Percentiles rank a stretch among this genome's conserved stretches.
Evolutionary conservation across 1,140 invertebrate genomes (phyloP).

Genomic region (Vanessa atalanta): DNA sequence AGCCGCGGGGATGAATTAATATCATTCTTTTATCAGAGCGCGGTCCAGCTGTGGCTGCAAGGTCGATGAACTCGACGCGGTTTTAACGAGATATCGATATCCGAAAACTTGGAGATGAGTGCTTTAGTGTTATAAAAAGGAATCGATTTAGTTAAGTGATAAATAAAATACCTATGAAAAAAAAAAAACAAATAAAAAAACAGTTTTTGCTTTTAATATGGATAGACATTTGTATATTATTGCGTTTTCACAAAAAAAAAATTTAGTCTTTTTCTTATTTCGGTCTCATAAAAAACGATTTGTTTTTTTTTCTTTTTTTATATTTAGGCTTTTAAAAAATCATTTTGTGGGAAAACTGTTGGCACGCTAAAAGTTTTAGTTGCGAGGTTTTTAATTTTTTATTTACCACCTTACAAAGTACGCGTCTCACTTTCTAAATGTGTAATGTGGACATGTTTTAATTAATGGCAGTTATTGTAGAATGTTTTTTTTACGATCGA

Average conservation of each 20-base stretch:
- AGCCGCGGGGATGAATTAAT: conserved; percentile 52
- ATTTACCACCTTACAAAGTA: too few relatives aligned
- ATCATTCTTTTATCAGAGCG: conserved; percentile 63
- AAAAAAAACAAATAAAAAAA: not conserved
- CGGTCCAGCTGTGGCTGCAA: conserved; percentile 50
- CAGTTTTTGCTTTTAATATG: too few relatives aligned
- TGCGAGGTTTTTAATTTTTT: too few relatives aligned
- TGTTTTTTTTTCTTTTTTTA: not conserved
- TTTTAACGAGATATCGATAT: conserved; percentile 54
- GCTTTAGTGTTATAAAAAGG: not conserved
- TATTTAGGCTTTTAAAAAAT: not conserved
- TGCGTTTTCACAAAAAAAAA: not conserved
- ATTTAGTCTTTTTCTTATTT: not conserved
- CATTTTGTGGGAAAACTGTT: not conserved
- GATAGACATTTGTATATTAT: too few relatives aligned
- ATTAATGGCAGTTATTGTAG: too few relatives aligned
- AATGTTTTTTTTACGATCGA: too few relatives aligned
- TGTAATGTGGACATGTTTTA: too few relatives aligned
- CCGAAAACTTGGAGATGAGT: conserved; percentile 30
- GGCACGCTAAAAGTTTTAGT: too few relatives aligned
- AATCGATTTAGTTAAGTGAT: not conserved
- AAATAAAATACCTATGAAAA: not conserved
- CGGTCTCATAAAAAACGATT: not conserved
- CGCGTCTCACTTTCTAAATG: too few relatives aligned
- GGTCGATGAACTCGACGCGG: conserved; percentile 53